Conservation (phyloP, 2,113 vertebrate species). For the Pangasianodon hypophthalmus region DNA sequence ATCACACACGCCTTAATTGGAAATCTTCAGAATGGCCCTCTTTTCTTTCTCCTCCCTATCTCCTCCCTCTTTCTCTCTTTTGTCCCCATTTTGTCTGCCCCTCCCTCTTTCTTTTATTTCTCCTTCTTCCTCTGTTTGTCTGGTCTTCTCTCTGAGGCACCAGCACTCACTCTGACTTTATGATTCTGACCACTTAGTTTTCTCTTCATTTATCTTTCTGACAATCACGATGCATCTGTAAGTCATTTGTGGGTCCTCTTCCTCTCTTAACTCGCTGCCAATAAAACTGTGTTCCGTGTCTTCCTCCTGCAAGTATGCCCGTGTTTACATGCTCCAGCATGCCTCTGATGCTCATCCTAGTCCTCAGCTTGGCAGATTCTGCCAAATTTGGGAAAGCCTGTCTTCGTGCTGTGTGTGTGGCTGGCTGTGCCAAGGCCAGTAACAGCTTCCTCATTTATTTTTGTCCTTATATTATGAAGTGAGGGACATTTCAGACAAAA, state of each 20-base stretch:
- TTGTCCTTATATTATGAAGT: slow-evolving; percentile 2
- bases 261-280: background rate
- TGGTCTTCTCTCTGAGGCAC: background rate
- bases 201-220: background rate
- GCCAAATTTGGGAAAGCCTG: slow-evolving; percentile 50
- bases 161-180: background rate
- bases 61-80: background rate
- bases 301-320: slow-evolving; percentile 5
- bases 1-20: slow-evolving; percentile 53
- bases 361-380: slow-evolving; percentile 26
- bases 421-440: slow-evolving; percentile 15
- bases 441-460: slow-evolving; percentile 25
- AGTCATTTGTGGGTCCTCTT: background rate
- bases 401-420: background rate
- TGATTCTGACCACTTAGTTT: background rate
- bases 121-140: background rate
- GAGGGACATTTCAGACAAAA: background rate
- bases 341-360: slow-evolving; percentile 2
- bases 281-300: background rate
- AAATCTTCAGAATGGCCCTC: slow-evolving; percentile 47
- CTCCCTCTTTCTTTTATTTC: background rate
- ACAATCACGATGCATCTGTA: background rate
- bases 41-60: slow-evolving; percentile 5
- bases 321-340: slow-evolving; percentile 35
- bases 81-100: background rate